These are phyloP conservation scores for Nebria ingens DNA, from an alignment of 1,140 invertebrate species.

Conservation along the genomic window DNA sequence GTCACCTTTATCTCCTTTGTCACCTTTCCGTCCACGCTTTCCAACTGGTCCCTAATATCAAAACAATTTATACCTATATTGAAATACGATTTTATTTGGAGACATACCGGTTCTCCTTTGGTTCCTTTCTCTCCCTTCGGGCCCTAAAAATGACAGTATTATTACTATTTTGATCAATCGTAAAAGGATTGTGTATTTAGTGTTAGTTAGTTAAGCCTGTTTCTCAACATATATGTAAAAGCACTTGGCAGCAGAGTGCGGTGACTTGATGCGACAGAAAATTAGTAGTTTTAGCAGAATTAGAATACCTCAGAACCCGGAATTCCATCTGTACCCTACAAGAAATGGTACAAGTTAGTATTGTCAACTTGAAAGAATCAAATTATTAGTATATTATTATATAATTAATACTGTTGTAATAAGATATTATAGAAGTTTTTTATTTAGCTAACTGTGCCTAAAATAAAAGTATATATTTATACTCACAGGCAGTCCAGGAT, in stretches of 20 bases:
- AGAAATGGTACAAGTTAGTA: too few species aligned
- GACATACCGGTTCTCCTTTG: conserved; percentile 77
- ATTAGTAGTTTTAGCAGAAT: conserved; percentile 16
- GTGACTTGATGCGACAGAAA: too few species aligned
- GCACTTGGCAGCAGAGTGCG: neutral
- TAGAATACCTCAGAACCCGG: conserved; percentile 71
- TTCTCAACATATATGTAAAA: neutral
- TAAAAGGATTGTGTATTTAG: too few species aligned
- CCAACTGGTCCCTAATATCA: conserved; percentile 64
- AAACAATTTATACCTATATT: too few species aligned
- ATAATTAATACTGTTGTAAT: neutral
- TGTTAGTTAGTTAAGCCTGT: too few species aligned
- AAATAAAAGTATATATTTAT: conserved; percentile 17
- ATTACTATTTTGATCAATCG: too few species aligned
- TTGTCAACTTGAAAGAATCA: too few species aligned
- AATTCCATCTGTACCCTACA: conserved; percentile 86
- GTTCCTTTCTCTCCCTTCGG: conserved; percentile 78
- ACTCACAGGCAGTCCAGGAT: conserved; percentile 84
- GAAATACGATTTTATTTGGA: too few species aligned
- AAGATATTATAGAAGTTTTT: neutral
- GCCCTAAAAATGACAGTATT: too few species aligned
- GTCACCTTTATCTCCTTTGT: conserved; percentile 85
- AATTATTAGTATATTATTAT: neutral
- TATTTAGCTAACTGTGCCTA: too few species aligned
- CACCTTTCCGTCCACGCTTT: conserved; percentile 81